These are phyloP conservation scores for Morelia viridis DNA, from an alignment of 2,797 vertebrate species.

Conservation along the genomic window DNA sequence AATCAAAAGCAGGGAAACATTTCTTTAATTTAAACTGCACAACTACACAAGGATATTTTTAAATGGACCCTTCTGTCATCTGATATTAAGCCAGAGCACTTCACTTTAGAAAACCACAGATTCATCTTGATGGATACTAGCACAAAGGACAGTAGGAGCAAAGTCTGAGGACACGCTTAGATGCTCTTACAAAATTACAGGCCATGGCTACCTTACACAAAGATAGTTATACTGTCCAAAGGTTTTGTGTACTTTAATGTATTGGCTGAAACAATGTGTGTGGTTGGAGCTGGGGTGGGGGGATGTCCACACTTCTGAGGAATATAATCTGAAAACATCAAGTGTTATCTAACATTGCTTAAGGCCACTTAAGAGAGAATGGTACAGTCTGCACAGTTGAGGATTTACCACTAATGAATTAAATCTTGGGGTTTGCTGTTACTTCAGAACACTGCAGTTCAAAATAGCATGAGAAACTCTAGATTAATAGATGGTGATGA, in stretches of 20 bases:
- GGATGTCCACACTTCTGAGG: conserved; percentile 68
- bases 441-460: conserved; percentile 70
- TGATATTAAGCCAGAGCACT: conserved; percentile 79
- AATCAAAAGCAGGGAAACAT: conserved; percentile 72
- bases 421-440: conserved; percentile 54
- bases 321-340: conserved; percentile 56
- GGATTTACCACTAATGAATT: conserved; percentile 66
- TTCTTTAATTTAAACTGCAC: conserved; percentile 82
- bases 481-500: conserved; percentile 38
- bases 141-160: conserved; percentile 67
- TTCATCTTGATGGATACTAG: conserved; percentile 75
- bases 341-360: conserved; percentile 60
- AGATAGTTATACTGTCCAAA: conserved; percentile 61
- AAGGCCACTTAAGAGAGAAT: conserved; percentile 54
- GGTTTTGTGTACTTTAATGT: conserved; percentile 67
- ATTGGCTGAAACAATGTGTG: conserved; percentile 59
- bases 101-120: conserved; percentile 76
- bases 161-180: conserved; percentile 61
- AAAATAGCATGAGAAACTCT: conserved; percentile 51
- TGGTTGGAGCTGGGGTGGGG: background rate
- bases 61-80: conserved; percentile 73
- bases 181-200: conserved; percentile 65
- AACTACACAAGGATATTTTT: conserved; percentile 76
- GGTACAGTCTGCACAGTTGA: conserved; percentile 57
- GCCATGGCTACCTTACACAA: conserved; percentile 73